Evolutionary conservation across 1,140 invertebrate genomes (phyloP).

Genomic region (Sinonovacula constricta): DNA sequence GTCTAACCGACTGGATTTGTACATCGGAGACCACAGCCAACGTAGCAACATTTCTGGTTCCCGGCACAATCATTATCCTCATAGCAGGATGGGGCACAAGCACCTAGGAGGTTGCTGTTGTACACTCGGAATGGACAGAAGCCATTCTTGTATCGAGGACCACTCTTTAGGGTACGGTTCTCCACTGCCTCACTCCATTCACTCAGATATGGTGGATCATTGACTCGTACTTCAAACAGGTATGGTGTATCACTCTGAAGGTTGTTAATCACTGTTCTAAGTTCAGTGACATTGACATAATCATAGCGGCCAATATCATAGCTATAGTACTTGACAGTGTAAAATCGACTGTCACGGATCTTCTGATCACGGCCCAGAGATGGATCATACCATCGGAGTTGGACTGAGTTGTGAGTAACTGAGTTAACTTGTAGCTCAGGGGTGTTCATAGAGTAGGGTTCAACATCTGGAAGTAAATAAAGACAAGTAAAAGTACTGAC

Average conservation of each 20-base stretch:
- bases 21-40: constrained; percentile 44
- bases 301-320: constrained; percentile 30
- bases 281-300: constrained; percentile 28
- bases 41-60: constrained; percentile 44
- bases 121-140: constrained; percentile 27
- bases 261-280: neutral
- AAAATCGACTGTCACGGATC: constrained; percentile 29
- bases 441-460: constrained; percentile 39
- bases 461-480: constrained; percentile 17
- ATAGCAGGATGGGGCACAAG: constrained; percentile 26
- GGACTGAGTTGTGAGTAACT: neutral
- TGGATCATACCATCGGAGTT: constrained; percentile 22
- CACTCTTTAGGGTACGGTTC: neutral
- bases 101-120: constrained; percentile 27
- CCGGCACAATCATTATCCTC: constrained; percentile 27
- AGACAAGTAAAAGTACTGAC: too few relatives aligned
- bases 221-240: constrained; percentile 37
- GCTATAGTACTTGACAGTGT: constrained; percentile 33
- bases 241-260: constrained; percentile 30
- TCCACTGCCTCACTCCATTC: constrained; percentile 35
- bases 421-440: neutral
- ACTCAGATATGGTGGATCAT: constrained; percentile 45
- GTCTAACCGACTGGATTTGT: constrained; percentile 27
- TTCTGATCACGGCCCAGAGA: constrained; percentile 24
- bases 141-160: constrained; percentile 25